Evolutionary conservation across 2,797 vertebrate species (phyloP), one percentile per base, ranked within the genome.

Genomic region (Thamnophis elegans): DNA sequence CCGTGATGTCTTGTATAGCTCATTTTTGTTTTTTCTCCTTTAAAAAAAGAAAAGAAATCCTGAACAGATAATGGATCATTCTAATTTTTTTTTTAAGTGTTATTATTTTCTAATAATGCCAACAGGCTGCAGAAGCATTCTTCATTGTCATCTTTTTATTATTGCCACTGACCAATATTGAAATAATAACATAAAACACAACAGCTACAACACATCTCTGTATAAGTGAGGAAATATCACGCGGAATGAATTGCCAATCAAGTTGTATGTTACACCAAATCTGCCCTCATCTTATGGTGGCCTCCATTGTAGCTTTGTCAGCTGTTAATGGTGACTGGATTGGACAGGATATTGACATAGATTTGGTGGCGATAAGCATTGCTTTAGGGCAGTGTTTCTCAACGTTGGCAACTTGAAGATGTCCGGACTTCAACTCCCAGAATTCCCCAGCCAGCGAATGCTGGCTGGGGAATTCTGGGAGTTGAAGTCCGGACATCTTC

Each of bases 141-240:
- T 82, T 82, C 73, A 47, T 93, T 95, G 87, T 91, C 59, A 22
- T 51, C 85, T 10, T 86, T 73, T 54, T 91, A 42, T 42, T 90
- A 26, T 68, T 85, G 93, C 89, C 58, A 78, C 59, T 36, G 10
- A 4, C 55, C 88, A 91, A 7, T 82, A 82, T 82, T 82, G 73
- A 82, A 82, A 82, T 47, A 82, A 82, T 82, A 47, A 82, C 36
- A 22, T 42, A 82, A 42, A 82, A 47, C 73, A 82, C 36, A 47
- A 82, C 68, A 78, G 68, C 9, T 78, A 78, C 73, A 78, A 42
- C 36, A 25, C 9, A 11, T 47, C 73, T 42, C 73, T 47, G 1
- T 25, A 12, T 22, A 82, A 82, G 73, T 5, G 9, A 82, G 10
- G 73, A 22, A 82, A 47, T 42, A 82, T 12, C 36, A 2, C 5